A percentile compares a stretch with the other conserved stretches of the same genome.
These are phyloP conservation scores for Cistogaster globosa DNA, from an alignment of 2,888 invertebrate species.

Conservation along the genomic window DNA sequence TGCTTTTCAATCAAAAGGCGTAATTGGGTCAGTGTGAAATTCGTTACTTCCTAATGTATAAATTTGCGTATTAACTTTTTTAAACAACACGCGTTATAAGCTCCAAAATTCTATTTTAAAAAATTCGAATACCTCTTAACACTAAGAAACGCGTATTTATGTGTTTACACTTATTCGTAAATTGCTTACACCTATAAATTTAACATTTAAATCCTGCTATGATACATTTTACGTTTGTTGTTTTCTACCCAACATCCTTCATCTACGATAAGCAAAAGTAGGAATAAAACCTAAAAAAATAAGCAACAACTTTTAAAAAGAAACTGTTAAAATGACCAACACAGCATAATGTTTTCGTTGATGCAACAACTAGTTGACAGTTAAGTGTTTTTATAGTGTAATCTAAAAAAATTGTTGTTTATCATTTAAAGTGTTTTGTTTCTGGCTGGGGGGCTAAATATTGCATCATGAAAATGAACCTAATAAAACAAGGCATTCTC, in stretches of 20 bases:
- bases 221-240: slow-evolving; percentile 27
- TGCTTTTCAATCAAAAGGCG: no score
- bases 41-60: no score
- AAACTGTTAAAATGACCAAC: slow-evolving; percentile 57
- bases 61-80: no score
- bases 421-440: slow-evolving; percentile 29
- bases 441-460: slow-evolving; percentile 12
- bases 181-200: slow-evolving; percentile 39
- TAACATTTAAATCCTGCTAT: slow-evolving; percentile 35
- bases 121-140: no score
- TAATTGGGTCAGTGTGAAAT: no score
- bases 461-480: slow-evolving; percentile 59
- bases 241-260: neutral
- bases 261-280: neutral
- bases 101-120: no score
- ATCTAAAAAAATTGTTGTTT: slow-evolving; percentile 31
- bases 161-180: neutral
- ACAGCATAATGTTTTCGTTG: slow-evolving; percentile 53
- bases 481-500: slow-evolving; percentile 67
- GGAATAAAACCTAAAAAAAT: neutral
- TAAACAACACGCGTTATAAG: no score
- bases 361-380: slow-evolving; percentile 66
- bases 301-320: neutral
- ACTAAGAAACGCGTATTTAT: no score
- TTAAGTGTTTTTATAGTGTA: slow-evolving; percentile 57